These are phyloP conservation scores for Lepidostoma basale DNA, from an alignment of 1,140 invertebrate genomes.

Conservation along the genomic window DNA sequence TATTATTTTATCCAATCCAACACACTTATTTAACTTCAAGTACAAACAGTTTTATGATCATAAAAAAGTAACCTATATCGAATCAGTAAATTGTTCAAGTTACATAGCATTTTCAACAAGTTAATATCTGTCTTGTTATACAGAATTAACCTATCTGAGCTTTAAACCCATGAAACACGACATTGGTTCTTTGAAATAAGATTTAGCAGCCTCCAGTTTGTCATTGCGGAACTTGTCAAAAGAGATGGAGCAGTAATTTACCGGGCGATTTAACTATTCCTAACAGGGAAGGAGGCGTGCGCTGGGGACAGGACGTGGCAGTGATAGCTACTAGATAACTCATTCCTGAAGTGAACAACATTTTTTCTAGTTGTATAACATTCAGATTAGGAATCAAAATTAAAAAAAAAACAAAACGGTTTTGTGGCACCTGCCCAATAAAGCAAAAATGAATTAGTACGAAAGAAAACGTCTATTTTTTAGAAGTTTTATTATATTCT, in stretches of 20 bases:
- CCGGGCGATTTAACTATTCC: constrained; percentile 3
- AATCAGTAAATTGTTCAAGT: neutral
- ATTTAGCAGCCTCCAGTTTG: neutral
- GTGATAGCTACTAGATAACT: constrained; percentile 31
- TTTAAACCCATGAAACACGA: neutral
- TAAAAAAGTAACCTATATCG: too few relatives aligned
- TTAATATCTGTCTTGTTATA: neutral
- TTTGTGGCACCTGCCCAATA: too few relatives aligned
- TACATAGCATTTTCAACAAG: neutral
- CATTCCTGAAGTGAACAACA: too few relatives aligned
- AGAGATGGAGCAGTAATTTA: constrained; percentile 13
- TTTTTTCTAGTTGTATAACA: too few relatives aligned
- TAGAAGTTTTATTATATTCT: too few relatives aligned
- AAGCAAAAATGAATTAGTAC: too few relatives aligned
- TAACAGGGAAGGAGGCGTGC: constrained; percentile 16
- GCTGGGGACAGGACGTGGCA: constrained; percentile 18
- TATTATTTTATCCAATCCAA: too few relatives aligned
- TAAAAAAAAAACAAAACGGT: too few relatives aligned
- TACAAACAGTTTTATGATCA: too few relatives aligned
- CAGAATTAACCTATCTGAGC: neutral
- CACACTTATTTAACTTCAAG: too few relatives aligned
- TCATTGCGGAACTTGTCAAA: constrained; percentile 21
- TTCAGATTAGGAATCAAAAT: too few relatives aligned
- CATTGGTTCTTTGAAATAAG: neutral
- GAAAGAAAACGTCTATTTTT: too few relatives aligned